Percentiles rank a stretch among this genome's conserved stretches.
Evolutionary conservation across 92 coral and sea anemone species (phyloP).

Genomic region (Scolanthus callimorphus): DNA sequence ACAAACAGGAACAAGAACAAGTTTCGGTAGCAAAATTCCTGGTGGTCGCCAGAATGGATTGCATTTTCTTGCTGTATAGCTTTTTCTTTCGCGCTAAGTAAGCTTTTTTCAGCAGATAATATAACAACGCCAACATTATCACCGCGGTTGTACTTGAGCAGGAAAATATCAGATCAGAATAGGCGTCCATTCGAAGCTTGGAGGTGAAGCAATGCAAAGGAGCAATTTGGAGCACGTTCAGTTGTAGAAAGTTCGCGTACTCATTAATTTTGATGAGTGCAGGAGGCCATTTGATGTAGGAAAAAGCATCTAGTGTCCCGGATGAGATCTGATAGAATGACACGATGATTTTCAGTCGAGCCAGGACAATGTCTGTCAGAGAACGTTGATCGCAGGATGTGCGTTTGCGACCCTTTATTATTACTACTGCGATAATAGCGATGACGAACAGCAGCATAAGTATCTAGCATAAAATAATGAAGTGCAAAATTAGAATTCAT

Average conservation of each 20-base stretch:
- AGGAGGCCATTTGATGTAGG: conserved; percentile 57
- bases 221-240: conserved; percentile 50
- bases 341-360: conserved; percentile 51
- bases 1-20: conserved; percentile 45
- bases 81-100: conserved; percentile 1
- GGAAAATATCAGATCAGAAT: conserved; percentile 19
- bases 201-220: conserved; percentile 49
- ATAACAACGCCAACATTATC: conserved; percentile 7
- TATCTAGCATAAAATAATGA: too few species aligned
- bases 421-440: conserved; percentile 20
- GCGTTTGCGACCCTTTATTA: conserved; percentile 17
- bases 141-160: conserved; percentile 20
- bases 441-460: conserved; percentile 24
- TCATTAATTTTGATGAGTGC: conserved; percentile 37
- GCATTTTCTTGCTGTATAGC: background rate
- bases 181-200: conserved; percentile 36
- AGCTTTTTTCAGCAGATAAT: conserved; percentile 18
- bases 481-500: too few species aligned
- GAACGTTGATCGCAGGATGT: conserved; percentile 24
- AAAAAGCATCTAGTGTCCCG: conserved; percentile 53
- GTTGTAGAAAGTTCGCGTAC: conserved; percentile 52
- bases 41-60: background rate
- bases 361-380: conserved; percentile 39
- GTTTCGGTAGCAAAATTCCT: conserved; percentile 29
- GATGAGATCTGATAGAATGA: conserved; percentile 38